These are phyloP conservation scores for Drosophila burlai DNA, from an alignment of 1,140 invertebrate genomes.

Conservation along the genomic window DNA sequence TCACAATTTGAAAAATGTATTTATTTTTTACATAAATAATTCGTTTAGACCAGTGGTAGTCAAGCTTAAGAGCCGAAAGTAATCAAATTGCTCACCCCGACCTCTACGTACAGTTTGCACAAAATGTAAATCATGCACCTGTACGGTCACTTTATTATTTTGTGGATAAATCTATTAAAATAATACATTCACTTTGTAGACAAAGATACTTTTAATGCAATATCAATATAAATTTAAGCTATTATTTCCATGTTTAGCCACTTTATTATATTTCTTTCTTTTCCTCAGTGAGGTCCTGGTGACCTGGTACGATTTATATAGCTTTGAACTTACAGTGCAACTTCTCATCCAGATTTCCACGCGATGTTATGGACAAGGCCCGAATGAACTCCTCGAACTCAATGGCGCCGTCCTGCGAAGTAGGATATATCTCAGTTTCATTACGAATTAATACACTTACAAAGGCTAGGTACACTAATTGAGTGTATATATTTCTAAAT, in stretches of 20 bases:
- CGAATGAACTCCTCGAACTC: conserved; percentile 99
- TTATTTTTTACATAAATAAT: no score
- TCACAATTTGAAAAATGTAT: no score
- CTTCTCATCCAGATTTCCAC: conserved; percentile 98
- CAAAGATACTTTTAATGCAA: neutral
- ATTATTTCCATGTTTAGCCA: neutral
- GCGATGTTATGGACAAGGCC: conserved; percentile 97
- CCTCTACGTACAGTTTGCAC: no score
- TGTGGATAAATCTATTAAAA: no score
- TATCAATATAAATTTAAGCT: neutral
- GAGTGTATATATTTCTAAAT: neutral
- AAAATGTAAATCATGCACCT: no score
- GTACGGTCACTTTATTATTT: no score
- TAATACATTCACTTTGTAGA: neutral
- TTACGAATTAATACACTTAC: neutral
- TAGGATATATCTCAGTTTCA: neutral
- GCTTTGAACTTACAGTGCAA: conserved; percentile 92
- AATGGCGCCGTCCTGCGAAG: conserved; percentile 95
- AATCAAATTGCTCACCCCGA: no score
- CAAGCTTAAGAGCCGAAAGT: no score
- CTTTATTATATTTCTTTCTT: neutral
- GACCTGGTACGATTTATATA: neutral
- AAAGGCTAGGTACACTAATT: neutral
- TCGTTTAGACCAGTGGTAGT: no score
- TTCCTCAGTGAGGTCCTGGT: neutral